Evolutionary conservation across 2,113 vertebrate species (phyloP), one percentile per base, ranked within the genome.

Genomic region (Ophiodon elongatus): DNA sequence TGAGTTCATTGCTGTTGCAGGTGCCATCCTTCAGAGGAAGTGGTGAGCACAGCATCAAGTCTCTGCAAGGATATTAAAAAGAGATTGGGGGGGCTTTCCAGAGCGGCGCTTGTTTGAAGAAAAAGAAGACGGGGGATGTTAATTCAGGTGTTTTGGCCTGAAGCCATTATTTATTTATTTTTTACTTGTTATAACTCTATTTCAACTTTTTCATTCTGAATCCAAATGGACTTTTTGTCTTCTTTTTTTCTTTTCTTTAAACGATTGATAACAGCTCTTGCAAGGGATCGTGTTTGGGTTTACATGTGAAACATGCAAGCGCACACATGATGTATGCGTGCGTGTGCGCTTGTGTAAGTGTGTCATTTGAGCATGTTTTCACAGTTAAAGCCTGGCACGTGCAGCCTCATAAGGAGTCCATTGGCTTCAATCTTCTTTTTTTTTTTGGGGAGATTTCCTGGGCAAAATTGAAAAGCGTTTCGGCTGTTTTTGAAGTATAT

Each of bases 321-420:
- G 37, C 52, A 76, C 73, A 67, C 33, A 29, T 35, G 59, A 52
- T 74, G 17, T 41, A 14, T 76, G 57, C 73, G 45, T 83, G 82
- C 76, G 63, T 45, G 33, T 76, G 70, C 73, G 73, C n/a, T 35
- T 85, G 69, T 67, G 57, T 73, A 57, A 80, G 72, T 83, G 57
- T 82, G 86, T 86, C 73, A 91, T 83, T 66, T 77, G 90, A 88
- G 85, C 83, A 52, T 93, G 89, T 92, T 92, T 93, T 92, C 71
- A 59, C 73, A 90, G 91, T 72, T 65, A 90, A 88, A 85, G 64
- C 84, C 47, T 41, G 76, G 82, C 90, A 89, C 77, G 84, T 90
- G 91, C 82, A 67, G 67, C 83, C 73, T 88, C 89, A 91, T 91
- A 84, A 90, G 89, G 85, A 93, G 43, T 78, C 85, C 68, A 91